Base-by-base conservation (phyloP, 2,888 invertebrate species). In the Amphiduros pacificus region DNA sequence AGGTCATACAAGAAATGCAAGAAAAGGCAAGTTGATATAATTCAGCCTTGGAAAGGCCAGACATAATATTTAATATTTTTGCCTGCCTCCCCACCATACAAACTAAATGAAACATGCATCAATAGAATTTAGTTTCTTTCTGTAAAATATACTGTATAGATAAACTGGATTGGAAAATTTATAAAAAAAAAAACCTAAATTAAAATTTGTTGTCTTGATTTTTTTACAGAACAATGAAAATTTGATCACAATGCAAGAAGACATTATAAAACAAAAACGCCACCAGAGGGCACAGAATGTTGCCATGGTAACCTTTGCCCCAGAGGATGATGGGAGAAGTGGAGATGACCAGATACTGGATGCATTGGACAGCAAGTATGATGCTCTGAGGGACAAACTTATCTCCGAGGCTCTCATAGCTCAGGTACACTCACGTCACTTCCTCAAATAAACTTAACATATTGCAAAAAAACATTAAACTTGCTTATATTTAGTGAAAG, bases 321-420 rank as follows among this genome's bases (percentile, higher is more conserved):
- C 22, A 20, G 59, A 59, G 41, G 29, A 40, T 5, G 41, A 52
- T 20, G 17, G n/a, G n/a, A n/a, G 5, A 4, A 6, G 17, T 6
- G 26, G 14, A 53, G 52, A 36, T 9, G 57, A 26, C 22, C 52
- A 56, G 44, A 50, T 64, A n/a, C 32, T 61, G 26, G 55, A 73
- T 71, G 72, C 71, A 22, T 50, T 76, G 29, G 72, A 74, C 41
- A 62, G 63, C 59, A 76, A 74, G 57, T 76, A 74, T 62, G 65
- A 65, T 29, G 65, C 67, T 54, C 66, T 76, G 57, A 68, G 71
- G 59, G 70, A 74, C 32, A 70, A 68, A 53, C 63, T 76, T 40
- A 59, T 75, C 54, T 56, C 53, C 44, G 71, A 73, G 27, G 65
- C 68, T 53, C 59, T 66, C 1, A 64, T 62, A 50, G 53, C 61